Conservation (phyloP, 2,797 vertebrate genomes). For the Morelia viridis region DNA sequence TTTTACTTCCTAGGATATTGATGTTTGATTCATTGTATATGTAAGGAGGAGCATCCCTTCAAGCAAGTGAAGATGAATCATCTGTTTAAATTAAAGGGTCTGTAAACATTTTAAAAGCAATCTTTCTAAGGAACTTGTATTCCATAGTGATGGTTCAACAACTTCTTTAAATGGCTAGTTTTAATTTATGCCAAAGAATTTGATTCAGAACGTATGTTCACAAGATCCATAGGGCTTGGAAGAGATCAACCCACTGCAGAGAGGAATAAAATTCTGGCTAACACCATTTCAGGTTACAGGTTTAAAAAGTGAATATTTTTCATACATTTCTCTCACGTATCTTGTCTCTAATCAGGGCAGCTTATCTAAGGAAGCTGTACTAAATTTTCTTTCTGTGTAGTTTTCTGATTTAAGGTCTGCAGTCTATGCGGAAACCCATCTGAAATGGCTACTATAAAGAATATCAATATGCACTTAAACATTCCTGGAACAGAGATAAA, state of each 20-base stretch:
- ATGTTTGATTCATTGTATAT: background rate
- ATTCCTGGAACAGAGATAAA: background rate
- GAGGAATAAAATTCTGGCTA: background rate
- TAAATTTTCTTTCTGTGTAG: background rate
- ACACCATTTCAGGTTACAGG: background rate
- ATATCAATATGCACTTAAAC: background rate
- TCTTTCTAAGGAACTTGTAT: background rate
- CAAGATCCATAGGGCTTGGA: background rate
- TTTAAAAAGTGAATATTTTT: background rate
- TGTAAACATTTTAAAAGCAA: background rate
- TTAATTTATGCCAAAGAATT: background rate
- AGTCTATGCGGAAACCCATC: background rate
- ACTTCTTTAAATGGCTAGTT: background rate
- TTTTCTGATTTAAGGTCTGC: background rate
- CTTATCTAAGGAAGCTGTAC: background rate
- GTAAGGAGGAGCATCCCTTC: background rate
- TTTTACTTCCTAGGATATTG: background rate
- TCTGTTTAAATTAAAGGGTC: background rate
- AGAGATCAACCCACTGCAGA: background rate
- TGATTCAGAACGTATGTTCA: background rate
- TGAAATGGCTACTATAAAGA: background rate
- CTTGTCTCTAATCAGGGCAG: background rate
- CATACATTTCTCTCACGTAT: background rate
- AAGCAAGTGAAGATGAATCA: background rate
- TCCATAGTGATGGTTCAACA: slow-evolving; percentile 18